These are phyloP conservation scores for Oegoconia quadripuncta DNA, from an alignment of 2,888 invertebrate species.

Conservation along the genomic window DNA sequence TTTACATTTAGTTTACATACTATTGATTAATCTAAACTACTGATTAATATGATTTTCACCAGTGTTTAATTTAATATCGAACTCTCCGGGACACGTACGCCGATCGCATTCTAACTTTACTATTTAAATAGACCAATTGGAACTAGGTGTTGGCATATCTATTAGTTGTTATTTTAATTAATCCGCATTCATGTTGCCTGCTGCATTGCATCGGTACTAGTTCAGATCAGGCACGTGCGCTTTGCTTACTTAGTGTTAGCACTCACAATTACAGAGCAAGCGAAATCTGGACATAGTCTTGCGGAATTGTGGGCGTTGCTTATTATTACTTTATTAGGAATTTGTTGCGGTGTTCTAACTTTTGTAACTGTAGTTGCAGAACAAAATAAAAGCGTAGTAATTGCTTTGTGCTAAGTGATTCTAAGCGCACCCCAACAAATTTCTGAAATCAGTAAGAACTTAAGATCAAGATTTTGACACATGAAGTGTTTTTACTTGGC, in stretches of 20 bases:
- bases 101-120: too few relatives aligned
- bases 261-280: conserved; percentile 32
- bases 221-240: conserved; percentile 20
- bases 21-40: too few relatives aligned
- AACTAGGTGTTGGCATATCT: conserved; percentile 13
- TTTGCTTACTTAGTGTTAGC: conserved; percentile 15
- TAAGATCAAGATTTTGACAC: too few relatives aligned
- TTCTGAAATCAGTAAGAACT: too few relatives aligned
- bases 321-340: conserved; percentile 26
- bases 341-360: conserved; percentile 21
- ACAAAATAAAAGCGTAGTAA: too few relatives aligned
- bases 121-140: conserved; percentile 5
- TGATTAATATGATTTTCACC: too few relatives aligned
- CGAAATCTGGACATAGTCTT: conserved; percentile 36
- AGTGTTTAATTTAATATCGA: too few relatives aligned
- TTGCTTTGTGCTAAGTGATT: too few relatives aligned
- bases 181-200: conserved; percentile 11
- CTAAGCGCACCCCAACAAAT: too few relatives aligned
- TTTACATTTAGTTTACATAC: too few relatives aligned
- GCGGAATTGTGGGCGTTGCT: conserved; percentile 26
- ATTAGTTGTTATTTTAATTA: conserved; percentile 17
- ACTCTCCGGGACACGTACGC: too few relatives aligned
- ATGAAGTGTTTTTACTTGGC: too few relatives aligned
- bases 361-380: conserved; percentile 1
- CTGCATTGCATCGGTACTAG: conserved; percentile 16